phyloP scores from a whole-genome alignment of 2,888 invertebrate species.

The Ormyrus rosae region DNA sequence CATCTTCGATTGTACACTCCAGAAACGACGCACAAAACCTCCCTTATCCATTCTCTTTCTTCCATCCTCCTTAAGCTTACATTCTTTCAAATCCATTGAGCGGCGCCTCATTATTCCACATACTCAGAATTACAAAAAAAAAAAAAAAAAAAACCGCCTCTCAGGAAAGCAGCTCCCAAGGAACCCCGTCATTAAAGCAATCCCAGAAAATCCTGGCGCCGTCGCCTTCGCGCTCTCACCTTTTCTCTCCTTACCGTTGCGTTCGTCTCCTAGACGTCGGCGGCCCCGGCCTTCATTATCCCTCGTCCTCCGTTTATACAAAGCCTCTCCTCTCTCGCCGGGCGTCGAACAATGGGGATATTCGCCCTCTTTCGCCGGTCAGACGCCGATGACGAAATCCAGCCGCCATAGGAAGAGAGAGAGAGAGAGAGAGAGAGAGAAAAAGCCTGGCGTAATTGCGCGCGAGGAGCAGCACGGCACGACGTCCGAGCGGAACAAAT shows the following conservation, averaged over 20 bases:
- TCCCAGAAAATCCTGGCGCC: conserved; percentile 13
- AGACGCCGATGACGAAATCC: conserved; percentile 27
- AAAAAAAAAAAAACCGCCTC: too few species aligned
- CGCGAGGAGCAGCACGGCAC: conserved; percentile 8
- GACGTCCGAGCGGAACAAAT: conserved; percentile 55
- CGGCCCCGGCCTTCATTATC: conserved; percentile 11
- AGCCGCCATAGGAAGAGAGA: conserved; percentile 11
- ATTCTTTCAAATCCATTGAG: too few species aligned
- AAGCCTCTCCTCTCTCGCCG: too few species aligned
- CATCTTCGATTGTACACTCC: too few species aligned
- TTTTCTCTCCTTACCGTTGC: neutral
- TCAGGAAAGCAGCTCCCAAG: neutral
- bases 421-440: neutral
- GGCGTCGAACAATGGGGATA: too few species aligned
- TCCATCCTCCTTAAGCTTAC: too few species aligned
- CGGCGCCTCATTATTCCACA: too few species aligned
- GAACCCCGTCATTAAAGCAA: conserved; percentile 23
- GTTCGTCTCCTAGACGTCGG: conserved; percentile 4
- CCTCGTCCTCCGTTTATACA: neutral
- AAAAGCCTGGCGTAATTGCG: conserved; percentile 37
- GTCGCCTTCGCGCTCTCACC: neutral
- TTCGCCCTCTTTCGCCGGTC: too few species aligned
- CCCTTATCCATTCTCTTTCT: too few species aligned
- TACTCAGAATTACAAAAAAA: too few species aligned
- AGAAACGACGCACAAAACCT: too few species aligned